Conservation (phyloP, 2,113 vertebrate genomes). For the Oryzias melastigma region DNA sequence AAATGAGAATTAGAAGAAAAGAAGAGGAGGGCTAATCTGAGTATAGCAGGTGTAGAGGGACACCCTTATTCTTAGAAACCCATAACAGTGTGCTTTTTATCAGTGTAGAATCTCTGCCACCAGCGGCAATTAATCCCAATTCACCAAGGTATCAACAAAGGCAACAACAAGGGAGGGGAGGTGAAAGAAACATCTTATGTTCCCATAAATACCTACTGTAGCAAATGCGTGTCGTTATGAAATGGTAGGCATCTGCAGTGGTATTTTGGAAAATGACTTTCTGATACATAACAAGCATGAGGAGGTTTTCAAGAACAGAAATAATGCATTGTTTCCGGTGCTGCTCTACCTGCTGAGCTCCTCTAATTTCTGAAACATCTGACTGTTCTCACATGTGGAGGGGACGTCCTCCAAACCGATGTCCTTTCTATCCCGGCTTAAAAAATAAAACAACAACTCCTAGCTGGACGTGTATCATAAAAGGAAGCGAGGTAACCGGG, state of each 20-base stretch:
- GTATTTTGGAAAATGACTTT: slow-evolving; percentile 41
- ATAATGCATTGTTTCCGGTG: slow-evolving; percentile 39
- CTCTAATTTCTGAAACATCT: slow-evolving; percentile 49
- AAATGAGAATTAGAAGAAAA: slow-evolving; percentile 25
- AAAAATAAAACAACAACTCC: slow-evolving; percentile 20
- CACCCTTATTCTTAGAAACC: slow-evolving; percentile 28
- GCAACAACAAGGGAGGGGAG: slow-evolving; percentile 9
- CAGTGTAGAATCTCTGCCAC: slow-evolving; percentile 21
- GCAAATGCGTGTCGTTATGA: slow-evolving; percentile 26
- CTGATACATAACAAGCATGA: slow-evolving; percentile 31
- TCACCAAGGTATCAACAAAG: slow-evolving; percentile 27
- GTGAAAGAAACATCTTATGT: slow-evolving; percentile 24
- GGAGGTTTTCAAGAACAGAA: slow-evolving; percentile 35
- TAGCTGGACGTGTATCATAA: slow-evolving; percentile 53
- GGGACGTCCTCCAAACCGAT: slow-evolving; percentile 52
- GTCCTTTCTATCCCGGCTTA: slow-evolving; percentile 46
- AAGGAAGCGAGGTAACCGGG: slow-evolving; percentile 47
- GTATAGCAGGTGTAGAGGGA: slow-evolving; percentile 24
- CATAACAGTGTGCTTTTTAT: slow-evolving; percentile 35
- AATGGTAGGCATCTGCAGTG: slow-evolving; percentile 24
- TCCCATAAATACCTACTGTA: slow-evolving; percentile 33
- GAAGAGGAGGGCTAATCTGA: slow-evolving; percentile 6
- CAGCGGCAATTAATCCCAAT: slow-evolving; percentile 57
- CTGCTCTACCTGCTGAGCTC: slow-evolving; percentile 11
- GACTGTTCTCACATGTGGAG: slow-evolving; percentile 55